Evolutionary conservation across 2,113 vertebrate species (phyloP).

Genomic region (Crotalus horridus): DNA sequence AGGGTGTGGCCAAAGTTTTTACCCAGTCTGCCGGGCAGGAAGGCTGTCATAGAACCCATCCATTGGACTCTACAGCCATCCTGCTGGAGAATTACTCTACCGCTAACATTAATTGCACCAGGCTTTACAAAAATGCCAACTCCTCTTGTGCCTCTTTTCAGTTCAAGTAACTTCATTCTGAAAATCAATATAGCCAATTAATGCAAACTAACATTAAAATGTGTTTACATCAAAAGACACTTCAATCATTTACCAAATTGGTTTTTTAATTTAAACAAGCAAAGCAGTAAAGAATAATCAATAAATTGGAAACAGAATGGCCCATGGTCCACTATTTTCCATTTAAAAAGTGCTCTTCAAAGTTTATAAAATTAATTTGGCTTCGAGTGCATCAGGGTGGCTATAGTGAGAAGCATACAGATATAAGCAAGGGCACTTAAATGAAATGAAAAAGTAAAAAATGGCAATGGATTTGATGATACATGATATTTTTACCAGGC

Average conservation of each 20-base stretch:
- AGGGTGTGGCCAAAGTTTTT: no score
- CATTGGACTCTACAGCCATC: no score
- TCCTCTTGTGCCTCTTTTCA: not conserved
- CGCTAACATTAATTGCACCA: not conserved
- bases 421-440: slow-evolving; percentile 44
- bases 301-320: not conserved
- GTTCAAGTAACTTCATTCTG: not conserved
- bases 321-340: not conserved
- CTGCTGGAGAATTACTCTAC: no score
- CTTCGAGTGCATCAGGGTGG: slow-evolving; percentile 6
- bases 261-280: not conserved
- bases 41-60: no score
- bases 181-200: not conserved
- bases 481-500: slow-evolving; percentile 19
- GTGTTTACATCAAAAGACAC: not conserved
- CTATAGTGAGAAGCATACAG: slow-evolving; percentile 43
- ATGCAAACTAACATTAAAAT: not conserved
- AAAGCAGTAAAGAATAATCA: not conserved
- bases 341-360: not conserved
- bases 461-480: slow-evolving; percentile 9
- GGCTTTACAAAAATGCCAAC: not conserved
- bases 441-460: slow-evolving; percentile 3
- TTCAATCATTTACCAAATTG: not conserved
- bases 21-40: no score
- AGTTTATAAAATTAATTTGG: not conserved